Evolutionary conservation across 2,888 invertebrate genomes (phyloP).

Genomic region (Atrina japonica): DNA sequence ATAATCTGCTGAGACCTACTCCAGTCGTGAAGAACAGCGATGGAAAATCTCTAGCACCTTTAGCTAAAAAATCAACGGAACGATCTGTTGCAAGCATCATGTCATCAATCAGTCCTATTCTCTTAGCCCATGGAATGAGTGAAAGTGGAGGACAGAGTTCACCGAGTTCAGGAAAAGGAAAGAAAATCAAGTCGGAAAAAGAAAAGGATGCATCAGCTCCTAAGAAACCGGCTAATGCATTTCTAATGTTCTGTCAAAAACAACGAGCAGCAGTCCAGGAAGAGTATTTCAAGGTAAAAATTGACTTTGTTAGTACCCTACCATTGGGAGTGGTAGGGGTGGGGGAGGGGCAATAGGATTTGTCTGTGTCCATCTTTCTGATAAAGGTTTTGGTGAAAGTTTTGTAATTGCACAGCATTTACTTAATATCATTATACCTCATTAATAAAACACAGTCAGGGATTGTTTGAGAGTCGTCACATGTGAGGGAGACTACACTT

Average conservation of each 20-base stretch:
- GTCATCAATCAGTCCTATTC: conserved; percentile 63
- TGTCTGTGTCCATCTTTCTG: too few species aligned
- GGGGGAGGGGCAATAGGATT: too few species aligned
- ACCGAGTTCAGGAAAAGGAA: conserved; percentile 32
- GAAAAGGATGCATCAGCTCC: conserved; percentile 66
- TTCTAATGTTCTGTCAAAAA: conserved; percentile 75
- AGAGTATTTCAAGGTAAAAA: conserved; percentile 71
- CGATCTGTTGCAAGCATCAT: conserved; percentile 51
- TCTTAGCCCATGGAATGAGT: conserved; percentile 58
- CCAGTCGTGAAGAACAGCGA: conserved; percentile 41
- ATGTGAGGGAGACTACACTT: too few species aligned
- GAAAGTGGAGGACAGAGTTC: conserved; percentile 20
- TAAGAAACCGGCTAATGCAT: conserved; percentile 75
- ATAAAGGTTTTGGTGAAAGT: too few species aligned
- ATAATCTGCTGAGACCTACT: conserved; percentile 49
- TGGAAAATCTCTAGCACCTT: conserved; percentile 37
- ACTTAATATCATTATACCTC: too few species aligned
- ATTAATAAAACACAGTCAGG: too few species aligned
- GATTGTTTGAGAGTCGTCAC: too few species aligned
- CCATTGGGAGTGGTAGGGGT: too few species aligned
- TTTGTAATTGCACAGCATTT: too few species aligned
- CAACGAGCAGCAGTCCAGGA: conserved; percentile 69
- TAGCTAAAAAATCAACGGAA: conserved; percentile 46
- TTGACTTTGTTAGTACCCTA: too few species aligned
- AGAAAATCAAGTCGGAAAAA: conserved; percentile 59